Percentiles rank a stretch among this genome's conserved stretches.
Evolutionary conservation across 2,888 invertebrate genomes (phyloP).

Genomic region (Odontocerum albicorne): DNA sequence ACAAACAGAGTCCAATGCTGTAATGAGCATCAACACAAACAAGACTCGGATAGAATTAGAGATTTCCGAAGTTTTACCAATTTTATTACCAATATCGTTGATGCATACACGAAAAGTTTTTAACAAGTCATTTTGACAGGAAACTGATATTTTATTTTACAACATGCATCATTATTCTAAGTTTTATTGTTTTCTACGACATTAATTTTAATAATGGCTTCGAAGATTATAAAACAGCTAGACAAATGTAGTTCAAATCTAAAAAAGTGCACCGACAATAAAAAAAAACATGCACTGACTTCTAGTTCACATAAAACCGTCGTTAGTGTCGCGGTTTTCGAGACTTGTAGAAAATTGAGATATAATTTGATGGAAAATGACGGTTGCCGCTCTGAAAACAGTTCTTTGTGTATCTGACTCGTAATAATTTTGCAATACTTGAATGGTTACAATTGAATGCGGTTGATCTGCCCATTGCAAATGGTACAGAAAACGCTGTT

Average conservation of each 20-base stretch:
- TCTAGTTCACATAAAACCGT: background rate
- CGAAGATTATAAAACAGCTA: slow-evolving; percentile 17
- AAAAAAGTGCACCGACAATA: slow-evolving; percentile 12
- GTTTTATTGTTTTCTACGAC: slow-evolving; percentile 31
- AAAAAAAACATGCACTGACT: slow-evolving; percentile 1
- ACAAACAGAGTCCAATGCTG: too few relatives aligned
- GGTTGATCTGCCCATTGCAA: slow-evolving; percentile 1
- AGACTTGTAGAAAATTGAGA: too few relatives aligned
- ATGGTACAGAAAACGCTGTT: background rate
- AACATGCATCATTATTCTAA: slow-evolving; percentile 24
- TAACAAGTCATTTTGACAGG: slow-evolving; percentile 22
- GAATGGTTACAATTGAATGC: slow-evolving; percentile 12
- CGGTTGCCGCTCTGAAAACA: too few relatives aligned
- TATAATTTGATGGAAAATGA: too few relatives aligned
- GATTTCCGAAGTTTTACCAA: background rate
- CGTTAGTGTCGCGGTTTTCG: too few relatives aligned
- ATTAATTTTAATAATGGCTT: slow-evolving; percentile 24
- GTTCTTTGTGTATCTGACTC: too few relatives aligned
- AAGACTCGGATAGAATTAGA: too few relatives aligned
- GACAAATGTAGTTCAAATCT: slow-evolving; percentile 14
- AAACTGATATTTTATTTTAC: slow-evolving; percentile 23
- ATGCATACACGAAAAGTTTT: slow-evolving; percentile 3
- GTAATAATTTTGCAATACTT: slow-evolving; percentile 19
- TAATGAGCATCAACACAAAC: too few relatives aligned
- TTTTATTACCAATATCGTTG: slow-evolving; percentile 9